Percentiles rank a stretch among this genome's conserved stretches.
Evolutionary conservation across 2,888 invertebrate genomes (phyloP).

Genomic region (Melinaea marsaeus): DNA sequence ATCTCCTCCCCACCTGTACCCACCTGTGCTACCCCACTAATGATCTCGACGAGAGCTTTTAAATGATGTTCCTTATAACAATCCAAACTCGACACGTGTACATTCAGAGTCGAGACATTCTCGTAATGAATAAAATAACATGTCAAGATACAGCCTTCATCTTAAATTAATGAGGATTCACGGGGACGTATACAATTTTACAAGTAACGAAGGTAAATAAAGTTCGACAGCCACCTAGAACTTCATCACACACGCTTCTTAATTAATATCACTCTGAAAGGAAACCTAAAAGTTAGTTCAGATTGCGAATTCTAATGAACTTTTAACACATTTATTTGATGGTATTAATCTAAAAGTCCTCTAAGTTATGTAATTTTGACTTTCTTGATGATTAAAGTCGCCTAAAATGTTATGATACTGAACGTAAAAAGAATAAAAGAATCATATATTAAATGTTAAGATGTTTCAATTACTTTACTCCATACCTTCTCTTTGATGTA

Average conservation of each 20-base stretch:
- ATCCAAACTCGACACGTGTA: slow-evolving; percentile 65
- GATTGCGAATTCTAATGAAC: slow-evolving; percentile 59
- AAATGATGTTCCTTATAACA: slow-evolving; percentile 73
- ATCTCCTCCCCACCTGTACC: slow-evolving; percentile 37
- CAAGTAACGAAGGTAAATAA: slow-evolving; percentile 70
- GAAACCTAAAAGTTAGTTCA: slow-evolving; percentile 66
- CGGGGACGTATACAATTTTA: slow-evolving; percentile 71
- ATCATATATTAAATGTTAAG: background rate
- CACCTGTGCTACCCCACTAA: slow-evolving; percentile 47
- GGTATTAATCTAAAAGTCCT: slow-evolving; percentile 44
- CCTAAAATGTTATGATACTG: slow-evolving; percentile 8
- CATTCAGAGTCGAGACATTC: slow-evolving; percentile 57
- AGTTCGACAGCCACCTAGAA: slow-evolving; percentile 49
- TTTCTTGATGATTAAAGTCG: slow-evolving; percentile 54
- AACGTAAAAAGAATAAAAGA: slow-evolving; percentile 1
- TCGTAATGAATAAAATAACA: slow-evolving; percentile 76
- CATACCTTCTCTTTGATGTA: no score
- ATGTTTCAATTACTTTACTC: background rate
- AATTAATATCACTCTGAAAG: slow-evolving; percentile 71
- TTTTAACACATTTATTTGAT: slow-evolving; percentile 39
- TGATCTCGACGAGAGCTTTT: slow-evolving; percentile 68
- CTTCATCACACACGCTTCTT: slow-evolving; percentile 50
- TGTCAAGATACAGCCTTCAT: slow-evolving; percentile 72
- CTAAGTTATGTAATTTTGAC: slow-evolving; percentile 47
- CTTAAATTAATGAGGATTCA: slow-evolving; percentile 75